Evolutionary conservation across 1,140 invertebrate species (phyloP), one percentile per base, ranked within the genome.

Genomic region (Tetragonula clypearis): DNA sequence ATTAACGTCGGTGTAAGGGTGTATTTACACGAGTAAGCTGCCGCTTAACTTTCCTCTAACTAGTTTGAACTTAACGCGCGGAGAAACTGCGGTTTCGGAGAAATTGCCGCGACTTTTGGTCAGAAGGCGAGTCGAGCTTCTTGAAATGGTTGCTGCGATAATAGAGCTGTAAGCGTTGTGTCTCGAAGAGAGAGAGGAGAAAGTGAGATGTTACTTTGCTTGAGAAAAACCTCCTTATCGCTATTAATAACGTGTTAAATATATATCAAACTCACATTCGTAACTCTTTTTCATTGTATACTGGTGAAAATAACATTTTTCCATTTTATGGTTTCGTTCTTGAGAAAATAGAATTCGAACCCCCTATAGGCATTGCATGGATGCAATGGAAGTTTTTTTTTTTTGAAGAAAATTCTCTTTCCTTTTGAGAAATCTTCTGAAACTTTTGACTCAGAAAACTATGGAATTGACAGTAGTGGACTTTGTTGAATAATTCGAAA

Each of bases 1-100:
- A 90, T 91, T 85, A 90, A 77, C 84, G 75, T 79, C 79, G 65
- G 74, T 82, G 75, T 82, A 90, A 91, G 62, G 82, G 80, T n/a
- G 85, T 86, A 85, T 89, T 91, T 91, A 90, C 89, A 89, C 79
- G 88, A 79, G 68, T 88, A 86, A 89, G 85, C 87, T 69, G 6
- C 53, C 53, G 81, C 77, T 88, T 74, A 89, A 90, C 85, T 91
- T 87, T 79, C 87, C 68, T 77, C 86, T 84, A 87, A 90, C 89
- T 90, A 91, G 87, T 89, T 91, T 89, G 83, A 89, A 87, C 69
- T 84, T 85, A 90, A 90, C 81, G 88, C 62, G 23, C 81, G 77
- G 80, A 87, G 84, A 88, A 88, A 89, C 87, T 87, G 82, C 75
- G 79, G 75, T 62, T 79, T 65, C 56, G 74, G 69, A 74, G 60